phyloP scores from a whole-genome alignment of 2,888 invertebrate genomes.

The Chalcis sispes region DNA sequence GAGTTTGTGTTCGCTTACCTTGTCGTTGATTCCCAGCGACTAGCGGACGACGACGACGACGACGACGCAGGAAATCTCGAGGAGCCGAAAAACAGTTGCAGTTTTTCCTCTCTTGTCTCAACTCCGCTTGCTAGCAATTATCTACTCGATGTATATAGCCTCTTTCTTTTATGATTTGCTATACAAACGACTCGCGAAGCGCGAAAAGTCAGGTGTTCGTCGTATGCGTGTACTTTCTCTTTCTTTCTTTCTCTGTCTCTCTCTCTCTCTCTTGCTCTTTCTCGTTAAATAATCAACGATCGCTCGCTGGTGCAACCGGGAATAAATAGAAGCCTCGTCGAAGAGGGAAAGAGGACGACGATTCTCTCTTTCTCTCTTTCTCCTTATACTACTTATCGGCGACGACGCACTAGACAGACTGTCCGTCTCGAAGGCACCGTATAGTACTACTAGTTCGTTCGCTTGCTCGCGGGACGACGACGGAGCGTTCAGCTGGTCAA shows the following conservation, averaged over 20 bases:
- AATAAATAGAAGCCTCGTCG: not conserved
- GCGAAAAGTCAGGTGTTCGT: too few relatives aligned
- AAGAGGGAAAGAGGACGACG: too few relatives aligned
- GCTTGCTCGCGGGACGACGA: conserved; percentile 24
- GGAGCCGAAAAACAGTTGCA: conserved; percentile 72
- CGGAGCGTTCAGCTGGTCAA: conserved; percentile 66
- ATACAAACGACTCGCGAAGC: too few relatives aligned
- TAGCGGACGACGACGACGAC: conserved; percentile 60
- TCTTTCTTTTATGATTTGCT: too few relatives aligned
- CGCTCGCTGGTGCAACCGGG: too few relatives aligned
- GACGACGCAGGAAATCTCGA: conserved; percentile 66
- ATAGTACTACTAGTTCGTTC: conserved; percentile 69
- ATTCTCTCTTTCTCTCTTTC: not conserved
- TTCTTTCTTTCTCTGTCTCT: too few relatives aligned
- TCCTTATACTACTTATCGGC: not conserved
- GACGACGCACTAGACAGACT: conserved; percentile 59
- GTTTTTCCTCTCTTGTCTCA: conserved; percentile 63
- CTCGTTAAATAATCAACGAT: not conserved
- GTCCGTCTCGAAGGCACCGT: conserved; percentile 69
- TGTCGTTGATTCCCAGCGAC: conserved; percentile 62
- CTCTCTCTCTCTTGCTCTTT: not conserved
- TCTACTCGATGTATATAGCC: too few relatives aligned
- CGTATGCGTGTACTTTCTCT: too few relatives aligned
- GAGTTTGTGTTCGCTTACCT: conserved; percentile 65
- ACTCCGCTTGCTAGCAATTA: too few relatives aligned